Conservation (phyloP, 1,140 invertebrate genomes). For the Euborellia annulipes region DNA sequence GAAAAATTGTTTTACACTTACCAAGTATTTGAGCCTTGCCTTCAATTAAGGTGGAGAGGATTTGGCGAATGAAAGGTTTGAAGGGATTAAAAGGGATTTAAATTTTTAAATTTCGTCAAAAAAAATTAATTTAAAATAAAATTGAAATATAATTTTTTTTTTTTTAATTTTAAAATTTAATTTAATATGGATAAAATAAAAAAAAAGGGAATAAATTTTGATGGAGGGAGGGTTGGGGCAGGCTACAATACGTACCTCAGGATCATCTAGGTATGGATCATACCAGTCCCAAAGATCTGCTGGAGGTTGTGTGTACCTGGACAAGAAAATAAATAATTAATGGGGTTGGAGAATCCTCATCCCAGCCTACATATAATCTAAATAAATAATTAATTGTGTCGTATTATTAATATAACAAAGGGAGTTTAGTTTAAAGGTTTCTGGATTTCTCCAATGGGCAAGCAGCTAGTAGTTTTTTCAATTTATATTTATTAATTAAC, state of each 20-base stretch:
- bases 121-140: conserved; percentile 4
- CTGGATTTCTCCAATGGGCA: too few relatives aligned
- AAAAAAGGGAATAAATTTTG: too few relatives aligned
- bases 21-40: conserved; percentile 9
- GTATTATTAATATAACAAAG: not conserved
- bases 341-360: not conserved
- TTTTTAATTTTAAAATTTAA: too few relatives aligned
- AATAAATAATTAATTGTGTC: too few relatives aligned
- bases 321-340: conserved; percentile 7
- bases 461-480: too few relatives aligned
- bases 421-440: too few relatives aligned
- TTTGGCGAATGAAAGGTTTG: too few relatives aligned
- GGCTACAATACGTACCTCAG: conserved; percentile 47
- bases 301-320: conserved; percentile 90
- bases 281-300: conserved; percentile 94
- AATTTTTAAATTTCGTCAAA: conserved; percentile 1
- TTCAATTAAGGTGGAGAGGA: not conserved
- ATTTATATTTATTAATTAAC: too few relatives aligned
- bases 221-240: not conserved
- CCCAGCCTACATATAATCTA: conserved; percentile 4
- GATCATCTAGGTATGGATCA: conserved; percentile 87
- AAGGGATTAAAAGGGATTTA: not conserved
- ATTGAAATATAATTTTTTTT: too few relatives aligned
- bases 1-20: conserved; percentile 7
- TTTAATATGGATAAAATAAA: too few relatives aligned